Evolutionary conservation across 2,888 invertebrate genomes (phyloP).

Genomic region (Cantharis flavilabris): DNA sequence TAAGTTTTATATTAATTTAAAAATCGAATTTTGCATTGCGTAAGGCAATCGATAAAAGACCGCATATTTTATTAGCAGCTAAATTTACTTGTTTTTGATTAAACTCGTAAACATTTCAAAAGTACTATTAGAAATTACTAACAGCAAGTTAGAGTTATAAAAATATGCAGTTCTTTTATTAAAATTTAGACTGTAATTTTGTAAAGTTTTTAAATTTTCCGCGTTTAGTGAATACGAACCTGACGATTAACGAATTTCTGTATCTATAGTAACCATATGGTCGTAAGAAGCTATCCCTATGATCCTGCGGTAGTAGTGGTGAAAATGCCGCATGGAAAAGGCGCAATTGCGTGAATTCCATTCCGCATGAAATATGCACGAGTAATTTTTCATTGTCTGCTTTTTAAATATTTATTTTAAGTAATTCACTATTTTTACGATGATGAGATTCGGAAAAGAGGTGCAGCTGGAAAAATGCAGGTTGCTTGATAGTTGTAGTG

Average conservation of each 20-base stretch:
- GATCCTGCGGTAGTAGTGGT: conserved; percentile 25
- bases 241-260: conserved; percentile 6
- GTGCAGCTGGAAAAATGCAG: conserved; percentile 42
- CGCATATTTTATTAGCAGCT: not conserved
- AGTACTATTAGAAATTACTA: too few species aligned
- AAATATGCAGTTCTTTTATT: not conserved
- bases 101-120: not conserved
- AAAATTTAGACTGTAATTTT: too few species aligned
- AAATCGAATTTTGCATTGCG: too few species aligned
- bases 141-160: too few species aligned
- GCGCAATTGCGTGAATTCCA: conserved; percentile 24
- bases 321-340: conserved; percentile 24
- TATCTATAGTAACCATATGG: conserved; percentile 39
- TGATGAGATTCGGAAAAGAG: conserved; percentile 44
- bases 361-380: not conserved
- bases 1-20: not conserved
- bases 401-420: not conserved
- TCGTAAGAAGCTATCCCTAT: conserved; percentile 33
- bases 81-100: not conserved
- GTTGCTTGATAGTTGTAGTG: conserved; percentile 44
- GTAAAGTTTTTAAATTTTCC: not conserved
- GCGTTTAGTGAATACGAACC: not conserved
- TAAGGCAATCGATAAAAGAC: not conserved
- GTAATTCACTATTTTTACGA: conserved; percentile 8
- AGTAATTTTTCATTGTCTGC: not conserved